Base-by-base conservation (phyloP, 2,797 vertebrate genomes). In the Microctenopoma stevenorrisi region DNA sequence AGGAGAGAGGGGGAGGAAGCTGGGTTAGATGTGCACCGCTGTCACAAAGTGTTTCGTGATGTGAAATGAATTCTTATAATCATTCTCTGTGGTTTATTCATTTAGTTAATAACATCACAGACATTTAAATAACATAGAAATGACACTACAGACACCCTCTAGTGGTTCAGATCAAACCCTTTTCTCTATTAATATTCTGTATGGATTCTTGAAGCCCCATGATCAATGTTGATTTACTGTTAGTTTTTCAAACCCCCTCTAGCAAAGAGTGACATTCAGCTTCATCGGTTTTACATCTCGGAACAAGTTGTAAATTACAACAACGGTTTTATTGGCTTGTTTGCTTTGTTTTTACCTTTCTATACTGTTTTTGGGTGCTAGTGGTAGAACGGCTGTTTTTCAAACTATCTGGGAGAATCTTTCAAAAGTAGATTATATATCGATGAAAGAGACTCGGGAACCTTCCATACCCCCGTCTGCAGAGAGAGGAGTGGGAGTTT, bases 11-110 rank as follows among this genome's bases (percentile, higher is more conserved):
- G 22, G 3, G 14, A 63, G 33, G 75, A 68, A 75, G 57, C 72
- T 4, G 48, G 30, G 48, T 79, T 38, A 81, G 56, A 79, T 48
- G 52, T 51, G 56, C 25, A 16, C 30, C 38, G 30, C 42, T 51
- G 35, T 56, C 35, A 60, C 52, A 13, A 25, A 9, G 4, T 54
- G 25, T 64, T 57, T n/a, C n/a, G 22, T 18, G 9, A 38, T 11
- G 8, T 15, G 18, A n/a, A 16, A 22, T 22, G 22, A 22, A 47
- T 48, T 16, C 37, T 40, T 3, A 40, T 40, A 12, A 61, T 42
- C 10, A n/a, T 46, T 38, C 18, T 26, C 5, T 13, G 18, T 25
- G 35, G 22, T 43, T 30, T 47, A 30, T 48, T n/a, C 42, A 42
- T 33, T 12, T 3, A 8, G 15, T 46, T 18, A 62, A 48, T 30